Evolutionary conservation across 2,888 invertebrate genomes (phyloP).

Genomic region (Lordiphosa andalusiaca): DNA sequence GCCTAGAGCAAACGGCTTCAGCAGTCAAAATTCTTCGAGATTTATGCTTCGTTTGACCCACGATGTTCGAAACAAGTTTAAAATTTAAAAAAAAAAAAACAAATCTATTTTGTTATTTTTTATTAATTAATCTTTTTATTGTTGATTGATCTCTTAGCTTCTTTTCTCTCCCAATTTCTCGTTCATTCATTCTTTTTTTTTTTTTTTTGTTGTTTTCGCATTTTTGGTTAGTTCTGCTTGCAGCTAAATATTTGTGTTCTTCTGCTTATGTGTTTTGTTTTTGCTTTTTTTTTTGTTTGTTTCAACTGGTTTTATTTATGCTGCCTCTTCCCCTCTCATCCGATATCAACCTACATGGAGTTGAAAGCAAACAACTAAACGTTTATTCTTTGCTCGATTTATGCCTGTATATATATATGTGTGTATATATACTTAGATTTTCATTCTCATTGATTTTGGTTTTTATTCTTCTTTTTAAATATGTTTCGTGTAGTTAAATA

Average conservation of each 20-base stretch:
- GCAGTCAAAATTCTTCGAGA: too few relatives aligned
- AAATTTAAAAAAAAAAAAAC: constrained; percentile 12
- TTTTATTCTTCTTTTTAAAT: constrained; percentile 38
- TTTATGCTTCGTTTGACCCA: too few relatives aligned
- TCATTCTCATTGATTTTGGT: constrained; percentile 39
- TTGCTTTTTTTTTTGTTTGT: too few relatives aligned
- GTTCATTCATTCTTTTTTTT: constrained; percentile 36
- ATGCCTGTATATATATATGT: constrained; percentile 30
- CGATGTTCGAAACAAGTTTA: not conserved
- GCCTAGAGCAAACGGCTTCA: too few relatives aligned
- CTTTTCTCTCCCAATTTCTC: constrained; percentile 32
- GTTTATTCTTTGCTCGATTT: constrained; percentile 28
- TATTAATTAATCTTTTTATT: constrained; percentile 58
- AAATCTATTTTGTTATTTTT: constrained; percentile 30
- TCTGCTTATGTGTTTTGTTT: constrained; percentile 16
- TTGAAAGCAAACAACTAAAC: constrained; percentile 59
- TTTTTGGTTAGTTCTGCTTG: constrained; percentile 64
- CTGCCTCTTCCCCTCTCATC: constrained; percentile 24
- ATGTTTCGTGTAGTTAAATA: constrained; percentile 49
- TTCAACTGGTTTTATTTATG: constrained; percentile 14
- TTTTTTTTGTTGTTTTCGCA: constrained; percentile 38
- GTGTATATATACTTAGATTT: constrained; percentile 24
- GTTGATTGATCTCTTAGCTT: constrained; percentile 54
- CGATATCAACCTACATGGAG: constrained; percentile 26
- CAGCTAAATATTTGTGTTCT: constrained; percentile 54